Conservation (phyloP, 92 coral and sea anemone species). For the Montipora capitata region DNA sequence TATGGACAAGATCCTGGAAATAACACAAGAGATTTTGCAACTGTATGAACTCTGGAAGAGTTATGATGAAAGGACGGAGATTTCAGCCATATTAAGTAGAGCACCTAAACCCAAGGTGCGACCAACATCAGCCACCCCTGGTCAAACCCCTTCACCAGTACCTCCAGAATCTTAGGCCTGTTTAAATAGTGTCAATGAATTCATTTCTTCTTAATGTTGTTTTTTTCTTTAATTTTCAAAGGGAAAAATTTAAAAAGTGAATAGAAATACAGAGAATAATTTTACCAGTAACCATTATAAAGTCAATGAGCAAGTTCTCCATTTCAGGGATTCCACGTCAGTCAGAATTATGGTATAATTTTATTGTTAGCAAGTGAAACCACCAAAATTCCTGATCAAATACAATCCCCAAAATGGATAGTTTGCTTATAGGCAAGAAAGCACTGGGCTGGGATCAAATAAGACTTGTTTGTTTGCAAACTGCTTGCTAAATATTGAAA, state of each 20-base stretch:
- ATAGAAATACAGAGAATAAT: no score
- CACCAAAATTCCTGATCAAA: no score
- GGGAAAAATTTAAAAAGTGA: not conserved
- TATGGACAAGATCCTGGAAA: slow-evolving; percentile 97
- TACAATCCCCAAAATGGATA: no score
- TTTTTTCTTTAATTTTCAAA: not conserved
- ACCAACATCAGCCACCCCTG: slow-evolving; percentile 95
- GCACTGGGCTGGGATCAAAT: no score
- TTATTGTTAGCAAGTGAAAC: no score
- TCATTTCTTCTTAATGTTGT: not conserved
- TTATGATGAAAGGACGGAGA: slow-evolving; percentile 95
- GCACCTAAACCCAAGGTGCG: slow-evolving; percentile 97
- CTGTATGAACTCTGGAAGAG: slow-evolving; percentile 96
- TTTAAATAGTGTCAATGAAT: not conserved
- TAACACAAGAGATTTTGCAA: slow-evolving; percentile 91
- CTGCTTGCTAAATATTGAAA: no score
- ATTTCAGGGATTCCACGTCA: no score
- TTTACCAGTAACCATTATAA: no score
- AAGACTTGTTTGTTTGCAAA: no score
- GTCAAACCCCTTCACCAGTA: slow-evolving; percentile 91
- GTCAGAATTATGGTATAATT: no score
- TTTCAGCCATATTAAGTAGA: slow-evolving; percentile 79
- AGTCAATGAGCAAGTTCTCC: no score
- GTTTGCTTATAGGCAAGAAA: no score
- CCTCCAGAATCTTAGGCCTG: slow-evolving; percentile 63